Evolutionary conservation across 2,797 vertebrate genomes (phyloP).

Genomic region (Clarias laeviceps): DNA sequence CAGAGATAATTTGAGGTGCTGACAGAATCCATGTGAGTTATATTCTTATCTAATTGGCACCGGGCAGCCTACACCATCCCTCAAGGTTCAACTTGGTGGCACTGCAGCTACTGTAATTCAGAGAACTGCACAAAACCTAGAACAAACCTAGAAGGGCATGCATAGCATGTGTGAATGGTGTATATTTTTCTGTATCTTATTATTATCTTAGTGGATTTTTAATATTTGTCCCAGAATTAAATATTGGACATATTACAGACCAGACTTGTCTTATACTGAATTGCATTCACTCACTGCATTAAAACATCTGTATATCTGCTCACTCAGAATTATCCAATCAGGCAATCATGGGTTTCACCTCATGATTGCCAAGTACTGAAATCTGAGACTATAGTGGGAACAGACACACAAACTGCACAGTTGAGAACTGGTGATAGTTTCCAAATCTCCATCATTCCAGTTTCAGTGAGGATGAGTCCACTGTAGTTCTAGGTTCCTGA

Average conservation of each 20-base stretch:
- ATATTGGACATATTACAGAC: background rate
- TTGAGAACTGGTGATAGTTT: too few relatives aligned
- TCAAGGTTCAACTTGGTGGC: conserved; percentile 2
- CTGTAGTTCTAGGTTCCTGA: too few relatives aligned
- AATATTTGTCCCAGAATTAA: too few relatives aligned
- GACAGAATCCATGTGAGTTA: conserved; percentile 24
- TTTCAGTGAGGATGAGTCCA: too few relatives aligned
- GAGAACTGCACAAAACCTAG: background rate
- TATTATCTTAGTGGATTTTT: background rate
- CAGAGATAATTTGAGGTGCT: conserved; percentile 37
- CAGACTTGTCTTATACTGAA: background rate
- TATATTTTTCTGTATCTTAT: background rate
- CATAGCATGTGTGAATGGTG: background rate
- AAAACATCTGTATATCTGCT: background rate
- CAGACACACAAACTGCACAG: too few relatives aligned
- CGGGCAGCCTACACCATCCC: conserved; percentile 12
- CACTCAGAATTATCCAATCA: background rate
- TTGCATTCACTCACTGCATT: background rate
- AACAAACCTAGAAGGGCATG: background rate
- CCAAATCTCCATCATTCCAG: too few relatives aligned
- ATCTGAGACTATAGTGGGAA: too few relatives aligned
- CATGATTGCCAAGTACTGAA: too few relatives aligned
- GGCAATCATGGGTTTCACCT: background rate
- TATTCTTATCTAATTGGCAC: conserved; percentile 41
- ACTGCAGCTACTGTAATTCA: conserved; percentile 17